Evolutionary conservation across 35 echinoderm and acorn worm species (phyloP), one percentile per base, ranked within the genome.

Genomic region (Diadema setosum): DNA sequence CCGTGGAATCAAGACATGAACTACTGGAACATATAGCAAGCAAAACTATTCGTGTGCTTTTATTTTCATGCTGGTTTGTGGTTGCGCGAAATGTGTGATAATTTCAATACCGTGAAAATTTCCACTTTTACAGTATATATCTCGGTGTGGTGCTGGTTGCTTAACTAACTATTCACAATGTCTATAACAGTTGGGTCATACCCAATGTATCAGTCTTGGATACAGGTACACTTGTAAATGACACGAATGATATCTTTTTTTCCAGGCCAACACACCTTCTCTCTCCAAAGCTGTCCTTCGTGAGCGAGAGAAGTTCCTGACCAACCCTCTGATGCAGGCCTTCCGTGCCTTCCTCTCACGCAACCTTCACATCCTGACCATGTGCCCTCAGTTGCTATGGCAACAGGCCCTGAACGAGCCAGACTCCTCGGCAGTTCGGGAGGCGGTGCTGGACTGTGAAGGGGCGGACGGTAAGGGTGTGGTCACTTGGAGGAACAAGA

Each of bases 371-470:
- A 78, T 99, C 60, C 82, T 99, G 39, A 86, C 81, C 48, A 64
- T 78, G 24, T 92, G 75, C 37, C 96, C 96, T 15, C 55, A 85
- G 25, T 80, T 95, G 20, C 87, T 89, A 14, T 95, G 85, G 86
- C 96, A 99, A 82, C 92, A 94, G 61, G 96, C 96, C 18, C 81
- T 89, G 29, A 99, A 99, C 83, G 89, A 95, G 48, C 88, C 96
- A 17, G 82, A 91, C 5, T 63, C 56, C 42, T 94, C 96, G 0
- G 39, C 85, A 14, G 92, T 94, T 14, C 76, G 59, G 37, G 55
- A 94, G 45, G 59, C 89, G 16, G 88, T 88, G 16, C 32, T 25
- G 31, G 46, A 84, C 11, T 40, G 42, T 34, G 45, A 88, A 39
- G 83, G 88, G 17, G 61, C 40, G 2, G 39, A 59, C 25, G 81